phyloP scores from a whole-genome alignment of 2,888 invertebrate species.

The Atethmia centrago region DNA sequence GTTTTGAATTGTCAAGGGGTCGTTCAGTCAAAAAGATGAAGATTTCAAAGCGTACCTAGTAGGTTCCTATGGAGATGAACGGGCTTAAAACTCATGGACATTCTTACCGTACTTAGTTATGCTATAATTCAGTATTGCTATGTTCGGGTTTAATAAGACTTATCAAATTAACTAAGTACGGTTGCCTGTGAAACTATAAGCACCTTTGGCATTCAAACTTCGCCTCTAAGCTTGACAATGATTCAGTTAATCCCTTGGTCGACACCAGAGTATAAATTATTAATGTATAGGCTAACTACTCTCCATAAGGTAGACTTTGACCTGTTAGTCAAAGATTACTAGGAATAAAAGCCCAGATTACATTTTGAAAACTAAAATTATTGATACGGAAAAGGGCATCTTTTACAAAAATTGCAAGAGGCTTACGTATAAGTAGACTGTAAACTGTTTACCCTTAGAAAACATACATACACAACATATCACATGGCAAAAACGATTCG shows the following conservation, averaged over 20 bases:
- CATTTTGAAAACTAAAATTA: neutral
- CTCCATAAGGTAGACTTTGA: neutral
- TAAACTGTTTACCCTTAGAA: too few species aligned
- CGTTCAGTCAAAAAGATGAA: neutral
- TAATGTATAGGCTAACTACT: neutral
- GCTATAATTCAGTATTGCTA: neutral
- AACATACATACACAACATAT: too few species aligned
- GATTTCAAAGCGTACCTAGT: neutral
- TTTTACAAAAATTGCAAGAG: too few species aligned
- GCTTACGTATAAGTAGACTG: too few species aligned
- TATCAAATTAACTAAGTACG: neutral
- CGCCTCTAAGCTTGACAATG: neutral
- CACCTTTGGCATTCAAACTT: conserved; percentile 20
- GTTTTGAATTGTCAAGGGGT: neutral
- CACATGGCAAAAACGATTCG: too few species aligned
- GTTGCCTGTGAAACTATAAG: conserved; percentile 10
- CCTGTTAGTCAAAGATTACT: neutral
- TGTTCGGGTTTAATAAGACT: conserved; percentile 9
- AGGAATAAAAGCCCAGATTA: neutral
- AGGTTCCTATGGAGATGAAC: neutral
- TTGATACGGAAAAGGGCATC: neutral
- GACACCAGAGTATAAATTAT: neutral
- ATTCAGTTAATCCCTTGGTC: neutral
- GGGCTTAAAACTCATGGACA: too few species aligned
- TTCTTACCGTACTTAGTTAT: neutral